These are phyloP conservation scores for Solen grandis DNA, from an alignment of 1,140 invertebrate species.

Conservation along the genomic window DNA sequence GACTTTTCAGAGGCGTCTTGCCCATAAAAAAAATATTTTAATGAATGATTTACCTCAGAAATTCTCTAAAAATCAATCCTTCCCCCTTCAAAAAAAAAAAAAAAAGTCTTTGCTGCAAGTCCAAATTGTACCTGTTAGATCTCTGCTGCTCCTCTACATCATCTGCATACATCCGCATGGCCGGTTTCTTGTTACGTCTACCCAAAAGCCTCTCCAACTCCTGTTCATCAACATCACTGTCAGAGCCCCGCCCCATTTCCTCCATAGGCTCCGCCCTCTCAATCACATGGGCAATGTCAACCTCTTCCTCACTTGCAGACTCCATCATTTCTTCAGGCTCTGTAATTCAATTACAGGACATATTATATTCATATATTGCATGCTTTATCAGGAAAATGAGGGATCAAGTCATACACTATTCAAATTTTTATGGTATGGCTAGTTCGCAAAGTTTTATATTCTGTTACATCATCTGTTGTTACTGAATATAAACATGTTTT, in stretches of 20 bases:
- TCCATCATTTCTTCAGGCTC: background rate
- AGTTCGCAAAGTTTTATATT: too few species aligned
- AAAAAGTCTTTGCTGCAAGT: too few species aligned
- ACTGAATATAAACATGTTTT: too few species aligned
- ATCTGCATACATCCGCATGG: constrained; percentile 94
- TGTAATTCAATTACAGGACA: too few species aligned
- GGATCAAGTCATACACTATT: background rate
- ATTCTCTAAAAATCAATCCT: too few species aligned
- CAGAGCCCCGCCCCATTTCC: constrained; percentile 79
- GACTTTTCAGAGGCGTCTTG: too few species aligned
- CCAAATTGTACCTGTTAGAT: constrained; percentile 71
- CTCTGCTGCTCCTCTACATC: constrained; percentile 87
- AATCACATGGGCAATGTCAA: constrained; percentile 51
- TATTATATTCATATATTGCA: too few species aligned
- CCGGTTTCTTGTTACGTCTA: constrained; percentile 83
- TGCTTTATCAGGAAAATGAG: background rate
- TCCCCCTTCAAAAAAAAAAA: too few species aligned
- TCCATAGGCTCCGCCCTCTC: constrained; percentile 63
- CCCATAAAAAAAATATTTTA: too few species aligned
- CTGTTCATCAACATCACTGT: constrained; percentile 63
- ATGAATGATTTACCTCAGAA: too few species aligned
- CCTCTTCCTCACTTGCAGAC: constrained; percentile 32
- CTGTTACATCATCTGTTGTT: too few species aligned
- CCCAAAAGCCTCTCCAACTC: constrained; percentile 68
- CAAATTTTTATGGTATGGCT: too few species aligned